Conservation (phyloP, 2,888 invertebrate species). For the Dryobotodes eremita region DNA sequence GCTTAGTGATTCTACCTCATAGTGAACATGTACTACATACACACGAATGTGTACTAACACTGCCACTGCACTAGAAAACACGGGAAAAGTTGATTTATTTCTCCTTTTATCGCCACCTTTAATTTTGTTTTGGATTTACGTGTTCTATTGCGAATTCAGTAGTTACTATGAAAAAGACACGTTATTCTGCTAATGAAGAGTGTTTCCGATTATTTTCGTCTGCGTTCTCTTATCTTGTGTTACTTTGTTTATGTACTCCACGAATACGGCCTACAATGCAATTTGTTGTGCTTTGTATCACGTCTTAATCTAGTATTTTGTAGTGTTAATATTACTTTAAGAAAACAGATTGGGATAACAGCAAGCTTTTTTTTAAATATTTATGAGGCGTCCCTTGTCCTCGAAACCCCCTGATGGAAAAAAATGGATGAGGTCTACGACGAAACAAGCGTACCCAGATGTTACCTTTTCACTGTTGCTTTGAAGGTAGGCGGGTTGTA, state of each 20-base stretch:
- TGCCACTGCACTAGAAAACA: constrained; percentile 9
- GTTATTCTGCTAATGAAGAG: background rate
- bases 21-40: background rate
- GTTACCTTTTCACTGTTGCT: background rate
- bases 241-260: too few relatives aligned
- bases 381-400: background rate
- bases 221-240: too few relatives aligned
- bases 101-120: constrained; percentile 10
- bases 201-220: background rate
- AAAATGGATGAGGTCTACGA: background rate
- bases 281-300: background rate
- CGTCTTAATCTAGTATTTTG: background rate
- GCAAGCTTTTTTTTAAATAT: background rate
- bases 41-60: background rate
- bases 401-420: background rate
- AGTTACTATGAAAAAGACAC: background rate
- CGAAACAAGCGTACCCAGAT: too few relatives aligned
- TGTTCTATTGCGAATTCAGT: background rate
- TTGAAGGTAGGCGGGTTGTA: background rate
- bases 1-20: background rate
- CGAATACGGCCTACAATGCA: too few relatives aligned
- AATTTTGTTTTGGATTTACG: constrained; percentile 14
- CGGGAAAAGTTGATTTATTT: constrained; percentile 19
- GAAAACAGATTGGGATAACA: background rate
- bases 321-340: background rate